Evolutionary conservation across 2,888 invertebrate species (phyloP).

Genomic region (Tipula helvola): DNA sequence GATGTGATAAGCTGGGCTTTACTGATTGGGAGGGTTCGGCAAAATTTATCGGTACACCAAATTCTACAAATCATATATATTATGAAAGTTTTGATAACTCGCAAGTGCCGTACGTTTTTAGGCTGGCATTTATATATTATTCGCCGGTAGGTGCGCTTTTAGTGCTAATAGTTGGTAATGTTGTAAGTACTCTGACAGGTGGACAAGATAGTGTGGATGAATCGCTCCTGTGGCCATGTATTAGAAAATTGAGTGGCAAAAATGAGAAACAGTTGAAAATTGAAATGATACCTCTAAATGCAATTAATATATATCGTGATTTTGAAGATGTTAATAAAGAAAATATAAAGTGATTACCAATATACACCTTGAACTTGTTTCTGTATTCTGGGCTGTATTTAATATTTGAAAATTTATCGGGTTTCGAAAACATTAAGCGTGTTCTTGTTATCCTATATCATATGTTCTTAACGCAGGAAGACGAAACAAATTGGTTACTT

Average conservation of each 20-base stretch:
- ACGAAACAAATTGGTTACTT: too few relatives aligned
- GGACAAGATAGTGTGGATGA: conserved; percentile 16
- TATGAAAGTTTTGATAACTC: not conserved
- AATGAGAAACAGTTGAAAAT: not conserved
- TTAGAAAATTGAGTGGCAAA: conserved; percentile 5
- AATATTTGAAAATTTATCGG: not conserved
- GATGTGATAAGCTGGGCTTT: conserved; percentile 15
- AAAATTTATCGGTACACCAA: not conserved
- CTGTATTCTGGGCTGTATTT: not conserved
- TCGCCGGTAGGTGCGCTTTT: conserved; percentile 48
- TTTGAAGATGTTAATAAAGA: not conserved
- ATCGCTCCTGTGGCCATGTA: conserved; percentile 15
- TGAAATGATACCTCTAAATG: not conserved
- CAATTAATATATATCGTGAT: not conserved
- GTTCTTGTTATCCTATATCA: too few relatives aligned
- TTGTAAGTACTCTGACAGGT: conserved; percentile 47
- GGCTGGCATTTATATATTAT: conserved; percentile 57
- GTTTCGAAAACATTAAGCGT: too few relatives aligned
- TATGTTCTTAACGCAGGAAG: too few relatives aligned
- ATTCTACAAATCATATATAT: conserved; percentile 4
- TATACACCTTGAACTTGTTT: not conserved
- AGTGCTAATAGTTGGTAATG: conserved; percentile 45
- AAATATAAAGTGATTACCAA: not conserved
- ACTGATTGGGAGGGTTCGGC: not conserved
- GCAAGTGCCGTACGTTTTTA: conserved; percentile 29